Evolutionary conservation across 2,113 vertebrate genomes (phyloP).

Genomic region (Leptocoma aspasia): DNA sequence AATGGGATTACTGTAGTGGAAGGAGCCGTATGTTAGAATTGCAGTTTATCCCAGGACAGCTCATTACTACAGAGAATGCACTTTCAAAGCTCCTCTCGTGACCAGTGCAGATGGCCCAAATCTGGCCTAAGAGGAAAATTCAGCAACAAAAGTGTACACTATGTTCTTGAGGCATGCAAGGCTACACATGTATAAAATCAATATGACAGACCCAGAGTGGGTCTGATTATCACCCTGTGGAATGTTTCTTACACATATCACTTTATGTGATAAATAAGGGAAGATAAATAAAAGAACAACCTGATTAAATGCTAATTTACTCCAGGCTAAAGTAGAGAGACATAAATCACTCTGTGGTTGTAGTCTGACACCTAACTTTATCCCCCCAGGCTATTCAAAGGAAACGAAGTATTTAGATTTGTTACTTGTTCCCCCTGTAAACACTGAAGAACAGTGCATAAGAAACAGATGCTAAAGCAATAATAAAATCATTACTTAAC

Average conservation of each 20-base stretch:
- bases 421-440: not conserved
- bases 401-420: not conserved
- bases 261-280: not conserved
- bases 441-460: not conserved
- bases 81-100: constrained; percentile 18
- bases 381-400: not conserved
- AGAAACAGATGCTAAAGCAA: not conserved
- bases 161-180: not conserved
- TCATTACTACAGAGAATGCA: not conserved
- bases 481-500: not conserved
- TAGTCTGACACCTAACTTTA: not conserved
- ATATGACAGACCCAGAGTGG: not conserved
- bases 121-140: not conserved
- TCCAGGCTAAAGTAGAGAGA: not conserved
- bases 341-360: not conserved
- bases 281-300: not conserved
- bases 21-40: not conserved
- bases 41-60: constrained; percentile 36
- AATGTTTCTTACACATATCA: not conserved
- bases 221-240: not conserved
- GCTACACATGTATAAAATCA: not conserved
- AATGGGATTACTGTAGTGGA: constrained; percentile 18
- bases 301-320: not conserved
- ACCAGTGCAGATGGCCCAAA: not conserved
- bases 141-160: not conserved